A percentile compares a stretch with the other conserved stretches of the same genome.
Evolutionary conservation across 2,113 vertebrate species (phyloP).

Genomic region (Cyprinus carpio): DNA sequence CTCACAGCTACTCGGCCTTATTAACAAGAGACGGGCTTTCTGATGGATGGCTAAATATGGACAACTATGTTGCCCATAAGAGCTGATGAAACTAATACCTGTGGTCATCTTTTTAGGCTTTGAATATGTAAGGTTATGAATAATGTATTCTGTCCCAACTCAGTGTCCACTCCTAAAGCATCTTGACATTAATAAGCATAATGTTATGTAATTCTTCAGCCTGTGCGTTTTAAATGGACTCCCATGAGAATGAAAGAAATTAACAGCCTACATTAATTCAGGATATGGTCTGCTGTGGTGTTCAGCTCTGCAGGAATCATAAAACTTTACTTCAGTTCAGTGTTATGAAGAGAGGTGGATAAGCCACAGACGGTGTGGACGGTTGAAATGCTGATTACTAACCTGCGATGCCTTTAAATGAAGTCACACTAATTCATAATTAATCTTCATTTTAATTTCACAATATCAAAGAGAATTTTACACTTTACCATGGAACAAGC

Average conservation of each 20-base stretch:
- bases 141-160: background rate
- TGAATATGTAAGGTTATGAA: background rate
- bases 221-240: constrained; percentile 67
- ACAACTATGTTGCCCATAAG: background rate
- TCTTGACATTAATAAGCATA: background rate
- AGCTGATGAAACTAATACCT: constrained; percentile 2
- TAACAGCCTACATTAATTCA: constrained; percentile 62
- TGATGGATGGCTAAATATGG: constrained; percentile 29
- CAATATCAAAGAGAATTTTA: constrained; percentile 66
- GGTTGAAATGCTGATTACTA: constrained; percentile 62
- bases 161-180: constrained; percentile 24
- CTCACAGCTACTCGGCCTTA: constrained; percentile 51
- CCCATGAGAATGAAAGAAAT: constrained; percentile 71
- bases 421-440: constrained; percentile 60
- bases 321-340: constrained; percentile 52
- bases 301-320: constrained; percentile 53
- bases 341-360: constrained; percentile 59
- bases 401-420: constrained; percentile 58
- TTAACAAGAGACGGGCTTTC: constrained; percentile 32
- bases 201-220: constrained; percentile 44
- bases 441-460: constrained; percentile 56
- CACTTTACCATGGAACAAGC: constrained; percentile 63
- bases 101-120: background rate
- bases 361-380: constrained; percentile 57
- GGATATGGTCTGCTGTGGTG: constrained; percentile 54